These are phyloP conservation scores for Probaryconus sp. DNA, from an alignment of 1,140 invertebrate genomes.

Conservation along the genomic window DNA sequence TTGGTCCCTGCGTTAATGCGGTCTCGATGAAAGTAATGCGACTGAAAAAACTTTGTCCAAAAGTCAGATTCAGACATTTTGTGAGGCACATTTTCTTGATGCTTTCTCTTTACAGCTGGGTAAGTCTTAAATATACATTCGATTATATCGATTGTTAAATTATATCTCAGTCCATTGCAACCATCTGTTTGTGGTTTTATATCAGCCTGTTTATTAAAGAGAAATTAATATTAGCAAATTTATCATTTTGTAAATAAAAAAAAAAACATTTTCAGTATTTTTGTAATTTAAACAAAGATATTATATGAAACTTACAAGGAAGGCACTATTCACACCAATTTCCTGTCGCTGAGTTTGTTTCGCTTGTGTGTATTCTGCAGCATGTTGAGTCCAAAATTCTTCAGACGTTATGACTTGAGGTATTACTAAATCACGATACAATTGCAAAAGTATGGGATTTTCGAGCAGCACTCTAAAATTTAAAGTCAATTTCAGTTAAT, in stretches of 20 bases:
- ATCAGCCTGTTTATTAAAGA: too few species aligned
- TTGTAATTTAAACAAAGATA: too few species aligned
- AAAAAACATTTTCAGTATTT: too few species aligned
- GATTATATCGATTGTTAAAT: slow-evolving; percentile 97
- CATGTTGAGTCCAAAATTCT: slow-evolving; percentile 97
- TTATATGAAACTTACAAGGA: slow-evolving; percentile 74
- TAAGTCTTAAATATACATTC: slow-evolving; percentile 99
- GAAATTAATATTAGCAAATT: too few species aligned
- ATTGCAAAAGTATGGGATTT: slow-evolving; percentile 89
- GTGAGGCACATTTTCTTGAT: slow-evolving; percentile 96
- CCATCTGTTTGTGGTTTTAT: slow-evolving; percentile 98
- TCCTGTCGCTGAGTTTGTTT: slow-evolving; percentile 86
- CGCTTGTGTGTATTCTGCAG: slow-evolving; percentile 86
- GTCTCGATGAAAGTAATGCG: slow-evolving; percentile 99
- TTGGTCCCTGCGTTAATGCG: slow-evolving; percentile 92
- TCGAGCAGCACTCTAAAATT: slow-evolving; percentile 85
- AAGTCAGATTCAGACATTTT: slow-evolving; percentile 98
- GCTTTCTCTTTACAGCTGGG: slow-evolving; percentile 98
- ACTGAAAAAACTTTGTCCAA: slow-evolving; percentile 99
- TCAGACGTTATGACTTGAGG: slow-evolving; percentile 95
- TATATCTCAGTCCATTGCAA: slow-evolving; percentile 97
- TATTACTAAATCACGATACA: slow-evolving; percentile 96
- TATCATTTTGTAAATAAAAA: too few species aligned
- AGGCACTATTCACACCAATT: slow-evolving; percentile 83
- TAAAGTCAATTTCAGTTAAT: neutral